A percentile compares a stretch with the other conserved stretches of the same genome.
Evolutionary conservation across 2,113 vertebrate genomes (phyloP).

Genomic region (Rallus limicola): DNA sequence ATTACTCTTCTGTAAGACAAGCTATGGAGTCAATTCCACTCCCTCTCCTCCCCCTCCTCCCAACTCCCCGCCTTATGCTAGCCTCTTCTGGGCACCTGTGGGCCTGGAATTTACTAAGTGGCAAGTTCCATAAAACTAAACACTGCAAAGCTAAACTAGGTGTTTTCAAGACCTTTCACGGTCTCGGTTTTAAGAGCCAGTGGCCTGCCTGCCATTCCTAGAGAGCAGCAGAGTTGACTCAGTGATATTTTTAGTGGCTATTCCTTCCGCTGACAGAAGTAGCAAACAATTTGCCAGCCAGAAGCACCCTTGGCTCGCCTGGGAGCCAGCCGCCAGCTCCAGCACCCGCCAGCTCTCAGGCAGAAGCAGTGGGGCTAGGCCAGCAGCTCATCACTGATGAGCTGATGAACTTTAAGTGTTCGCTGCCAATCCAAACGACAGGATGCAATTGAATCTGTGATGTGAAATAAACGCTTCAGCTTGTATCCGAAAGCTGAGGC

Average conservation of each 20-base stretch:
- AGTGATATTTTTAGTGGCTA: not conserved
- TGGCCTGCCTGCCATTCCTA: too few species aligned
- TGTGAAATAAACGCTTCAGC: not conserved
- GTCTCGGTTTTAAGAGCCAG: not conserved
- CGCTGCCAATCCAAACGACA: not conserved
- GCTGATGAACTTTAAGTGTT: not conserved
- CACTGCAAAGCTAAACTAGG: not conserved
- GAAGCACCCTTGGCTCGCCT: not conserved
- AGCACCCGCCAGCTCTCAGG: not conserved
- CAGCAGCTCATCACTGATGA: not conserved
- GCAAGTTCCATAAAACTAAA: not conserved
- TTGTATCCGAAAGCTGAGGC: too few species aligned
- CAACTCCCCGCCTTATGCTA: too few species aligned
- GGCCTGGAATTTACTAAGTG: rapidly evolving
- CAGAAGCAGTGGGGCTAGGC: rapidly evolving
- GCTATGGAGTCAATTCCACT: not conserved
- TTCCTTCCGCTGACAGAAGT: not conserved
- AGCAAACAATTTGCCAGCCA: not conserved
- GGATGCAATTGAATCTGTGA: not conserved
- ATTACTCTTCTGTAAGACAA: not conserved
- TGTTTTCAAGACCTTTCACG: not conserved
- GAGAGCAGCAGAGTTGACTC: not conserved
- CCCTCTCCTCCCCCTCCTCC: not conserved
- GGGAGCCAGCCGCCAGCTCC: not conserved
- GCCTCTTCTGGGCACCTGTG: not conserved